These are phyloP conservation scores for Achatina immaculata DNA, from an alignment of 1,140 invertebrate genomes.

Conservation along the genomic window DNA sequence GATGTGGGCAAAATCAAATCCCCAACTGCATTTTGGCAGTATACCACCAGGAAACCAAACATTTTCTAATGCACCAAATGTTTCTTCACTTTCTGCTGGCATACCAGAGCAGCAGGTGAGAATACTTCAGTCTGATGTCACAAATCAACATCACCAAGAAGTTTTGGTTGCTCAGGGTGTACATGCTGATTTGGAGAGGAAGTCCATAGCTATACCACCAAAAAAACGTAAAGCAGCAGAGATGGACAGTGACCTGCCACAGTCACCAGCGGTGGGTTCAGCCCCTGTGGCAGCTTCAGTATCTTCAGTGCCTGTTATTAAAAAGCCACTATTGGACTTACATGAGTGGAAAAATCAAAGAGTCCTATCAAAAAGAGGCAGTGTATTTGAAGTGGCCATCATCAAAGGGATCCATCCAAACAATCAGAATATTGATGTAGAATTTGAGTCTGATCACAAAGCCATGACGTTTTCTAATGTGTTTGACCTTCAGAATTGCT, in stretches of 20 bases:
- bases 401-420: conserved; percentile 76
- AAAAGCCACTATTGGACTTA: conserved; percentile 78
- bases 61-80: neutral
- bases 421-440: conserved; percentile 80
- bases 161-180: neutral
- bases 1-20: neutral
- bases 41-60: neutral
- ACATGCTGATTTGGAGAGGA: conserved; percentile 29
- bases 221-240: conserved; percentile 68
- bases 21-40: neutral
- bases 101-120: neutral
- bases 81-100: neutral
- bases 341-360: conserved; percentile 91
- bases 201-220: conserved; percentile 66
- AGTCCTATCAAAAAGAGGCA: conserved; percentile 86
- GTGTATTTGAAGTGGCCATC: conserved; percentile 86
- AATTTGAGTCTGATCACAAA: conserved; percentile 80
- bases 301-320: conserved; percentile 37
- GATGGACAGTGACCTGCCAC: conserved; percentile 44
- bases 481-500: conserved; percentile 82
- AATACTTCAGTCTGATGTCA: neutral
- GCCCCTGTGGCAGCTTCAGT: neutral
- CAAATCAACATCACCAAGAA: conserved; percentile 2
- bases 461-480: conserved; percentile 75
- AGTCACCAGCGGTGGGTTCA: conserved; percentile 8